Base-by-base conservation (phyloP, 64 coral and sea anemone genomes). In the Exaiptasia diaphana region DNA sequence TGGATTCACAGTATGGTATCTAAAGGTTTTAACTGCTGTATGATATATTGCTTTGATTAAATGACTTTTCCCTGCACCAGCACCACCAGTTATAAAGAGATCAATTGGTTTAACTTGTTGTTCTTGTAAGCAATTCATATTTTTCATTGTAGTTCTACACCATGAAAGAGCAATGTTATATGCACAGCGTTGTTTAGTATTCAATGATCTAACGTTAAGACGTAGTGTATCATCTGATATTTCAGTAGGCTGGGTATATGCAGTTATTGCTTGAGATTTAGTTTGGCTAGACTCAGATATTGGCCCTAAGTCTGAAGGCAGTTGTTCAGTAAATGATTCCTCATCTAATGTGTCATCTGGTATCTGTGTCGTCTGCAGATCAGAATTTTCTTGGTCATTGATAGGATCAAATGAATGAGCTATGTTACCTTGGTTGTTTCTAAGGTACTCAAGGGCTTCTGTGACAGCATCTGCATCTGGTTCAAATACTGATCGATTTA, bases 301-400 rank as follows among this genome's bases (percentile, higher is more conserved):
- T 49, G 70, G 50, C 30, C 70, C 70, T 42, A 85, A 20, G 17
- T 85, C 37, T 73, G 23, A 44, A 53, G 83, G 71, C 41, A 34
- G 67, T 36, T 76, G 83, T 50, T 77, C 83, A 77, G 50, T 76
- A 38, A 86, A 86, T 77, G 59, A 67, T 40, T 86, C 72, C 34
- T 44, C 71, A 53, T 13, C 23, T 10, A 38, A 53, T 65, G 31
- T 76, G 35, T 86, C 41, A 27, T 76, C 58, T 65, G 9, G 20
- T 17, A 34, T 75, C 36, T 75, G 53, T 17, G 45, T 46, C 33
- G 28, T 64, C 13, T 38, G 28, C 64, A 86, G 26, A 5, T 68
- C 41, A 24, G 25, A 33, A 68, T 77, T 76, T 60, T 76, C 60
- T 71, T 86, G 82, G 53, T 85, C 68, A 85, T 85, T 85, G 0